A percentile compares a stretch with the other conserved stretches of the same genome.
Evolutionary conservation across 1,140 invertebrate genomes (phyloP).

Genomic region (Pogonomyrmex californicus): DNA sequence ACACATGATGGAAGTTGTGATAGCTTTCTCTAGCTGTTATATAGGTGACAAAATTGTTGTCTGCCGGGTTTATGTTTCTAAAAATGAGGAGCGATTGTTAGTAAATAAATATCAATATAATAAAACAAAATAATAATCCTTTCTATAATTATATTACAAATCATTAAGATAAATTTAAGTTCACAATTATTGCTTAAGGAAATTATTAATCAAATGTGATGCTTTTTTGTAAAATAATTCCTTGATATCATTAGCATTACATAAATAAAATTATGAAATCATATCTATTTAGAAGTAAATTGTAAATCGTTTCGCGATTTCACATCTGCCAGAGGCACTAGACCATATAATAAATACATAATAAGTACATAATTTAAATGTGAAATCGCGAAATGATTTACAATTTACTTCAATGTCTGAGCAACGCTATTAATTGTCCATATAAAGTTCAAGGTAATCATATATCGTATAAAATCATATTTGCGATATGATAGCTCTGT

Average conservation of each 20-base stretch:
- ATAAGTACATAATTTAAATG: constrained; percentile 87
- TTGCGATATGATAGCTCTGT: constrained; percentile 87
- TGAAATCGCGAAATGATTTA: no score
- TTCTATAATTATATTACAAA: neutral
- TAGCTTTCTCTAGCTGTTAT: constrained; percentile 88
- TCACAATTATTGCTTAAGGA: no score
- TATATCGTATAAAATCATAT: constrained; percentile 89
- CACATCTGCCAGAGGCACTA: constrained; percentile 88
- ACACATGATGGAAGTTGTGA: constrained; percentile 94
- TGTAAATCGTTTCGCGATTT: constrained; percentile 50
- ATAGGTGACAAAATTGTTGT: neutral
- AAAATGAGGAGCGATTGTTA: neutral
- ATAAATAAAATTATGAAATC: no score
- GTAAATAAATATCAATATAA: neutral
- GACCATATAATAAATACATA: no score
- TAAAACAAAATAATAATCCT: neutral
- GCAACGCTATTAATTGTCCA: constrained; percentile 93
- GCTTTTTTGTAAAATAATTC: neutral
- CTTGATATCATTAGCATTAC: neutral
- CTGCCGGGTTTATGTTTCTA: neutral
- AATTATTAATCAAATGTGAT: neutral
- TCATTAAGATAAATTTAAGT: neutral
- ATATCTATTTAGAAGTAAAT: no score
- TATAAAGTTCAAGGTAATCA: constrained; percentile 89
- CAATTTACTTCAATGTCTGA: no score